These are phyloP conservation scores for Xanthia togata DNA, from an alignment of 2,888 invertebrate genomes.

Conservation along the genomic window DNA sequence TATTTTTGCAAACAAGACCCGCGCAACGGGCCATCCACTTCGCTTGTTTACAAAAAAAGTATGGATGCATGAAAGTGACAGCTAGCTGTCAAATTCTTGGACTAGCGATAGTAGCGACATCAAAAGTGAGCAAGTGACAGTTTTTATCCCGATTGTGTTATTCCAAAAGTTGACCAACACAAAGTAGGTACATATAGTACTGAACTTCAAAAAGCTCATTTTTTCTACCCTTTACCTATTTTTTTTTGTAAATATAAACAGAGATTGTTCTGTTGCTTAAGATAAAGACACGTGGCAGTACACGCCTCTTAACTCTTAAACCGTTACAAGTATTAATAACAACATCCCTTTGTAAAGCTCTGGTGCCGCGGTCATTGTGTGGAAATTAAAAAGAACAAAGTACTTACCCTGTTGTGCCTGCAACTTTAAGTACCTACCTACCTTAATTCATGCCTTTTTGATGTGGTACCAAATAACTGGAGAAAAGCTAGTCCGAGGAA, in stretches of 20 bases:
- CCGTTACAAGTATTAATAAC: constrained; percentile 35
- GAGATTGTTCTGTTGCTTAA: constrained; percentile 10
- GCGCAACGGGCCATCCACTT: background rate
- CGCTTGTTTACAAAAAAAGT: background rate
- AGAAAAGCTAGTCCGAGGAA: too few relatives aligned
- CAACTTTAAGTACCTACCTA: background rate
- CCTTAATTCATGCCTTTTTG: too few relatives aligned
- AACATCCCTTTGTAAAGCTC: constrained; percentile 46
- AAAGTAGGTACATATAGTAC: too few relatives aligned
- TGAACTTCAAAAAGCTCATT: background rate
- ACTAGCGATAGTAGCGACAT: background rate
- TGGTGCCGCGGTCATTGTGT: constrained; percentile 21
- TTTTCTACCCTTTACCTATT: background rate
- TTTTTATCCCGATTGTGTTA: too few relatives aligned
- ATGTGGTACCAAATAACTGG: too few relatives aligned
- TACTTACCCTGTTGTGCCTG: background rate
- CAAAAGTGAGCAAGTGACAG: background rate
- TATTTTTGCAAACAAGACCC: too few relatives aligned
- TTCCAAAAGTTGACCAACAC: too few relatives aligned
- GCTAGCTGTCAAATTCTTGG: background rate
- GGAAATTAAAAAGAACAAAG: background rate
- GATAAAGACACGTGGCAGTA: constrained; percentile 19
- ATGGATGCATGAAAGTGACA: too few relatives aligned
- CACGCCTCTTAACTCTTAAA: constrained; percentile 12
- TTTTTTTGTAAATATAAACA: constrained; percentile 28